These are phyloP conservation scores for Nannoperca australis DNA, from an alignment of 2,797 vertebrate species.

Conservation along the genomic window DNA sequence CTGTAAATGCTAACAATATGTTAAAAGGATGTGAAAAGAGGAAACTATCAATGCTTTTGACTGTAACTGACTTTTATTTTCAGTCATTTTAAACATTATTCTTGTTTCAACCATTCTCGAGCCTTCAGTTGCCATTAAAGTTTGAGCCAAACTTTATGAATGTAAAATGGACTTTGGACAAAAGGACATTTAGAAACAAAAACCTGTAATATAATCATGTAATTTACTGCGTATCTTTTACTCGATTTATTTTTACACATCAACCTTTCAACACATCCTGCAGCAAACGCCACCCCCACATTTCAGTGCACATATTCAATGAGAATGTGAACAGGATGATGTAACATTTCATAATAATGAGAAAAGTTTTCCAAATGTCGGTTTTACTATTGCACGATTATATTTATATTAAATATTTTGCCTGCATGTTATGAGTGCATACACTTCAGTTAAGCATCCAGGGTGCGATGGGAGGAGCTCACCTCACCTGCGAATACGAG, in stretches of 20 bases:
- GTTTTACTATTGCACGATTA: not conserved
- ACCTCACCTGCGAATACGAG: too few relatives aligned
- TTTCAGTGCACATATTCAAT: too few relatives aligned
- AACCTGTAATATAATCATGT: too few relatives aligned
- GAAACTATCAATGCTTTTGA: conserved; percentile 50
- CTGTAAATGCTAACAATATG: conserved; percentile 35
- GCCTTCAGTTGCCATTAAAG: not conserved
- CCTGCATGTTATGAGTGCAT: too few relatives aligned
- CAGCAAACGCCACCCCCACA: too few relatives aligned
- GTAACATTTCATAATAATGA: too few relatives aligned
- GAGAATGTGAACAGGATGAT: not conserved
- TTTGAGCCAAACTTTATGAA: too few relatives aligned
- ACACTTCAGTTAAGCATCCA: not conserved
- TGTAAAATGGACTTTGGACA: too few relatives aligned
- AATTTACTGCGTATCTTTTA: too few relatives aligned
- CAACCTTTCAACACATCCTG: too few relatives aligned
- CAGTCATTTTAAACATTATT: not conserved
- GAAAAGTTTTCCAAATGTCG: not conserved
- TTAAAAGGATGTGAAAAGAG: conserved; percentile 77
- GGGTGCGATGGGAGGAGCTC: not conserved
- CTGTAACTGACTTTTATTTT: not conserved
- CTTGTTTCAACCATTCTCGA: not conserved
- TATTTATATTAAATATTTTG: not conserved
- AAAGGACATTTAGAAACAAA: too few relatives aligned
- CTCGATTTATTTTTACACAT: too few relatives aligned